Percentiles rank a stretch among this genome's conserved stretches.
phyloP scores from a whole-genome alignment of 1,140 invertebrate species.

The Hestina assimilis region DNA sequence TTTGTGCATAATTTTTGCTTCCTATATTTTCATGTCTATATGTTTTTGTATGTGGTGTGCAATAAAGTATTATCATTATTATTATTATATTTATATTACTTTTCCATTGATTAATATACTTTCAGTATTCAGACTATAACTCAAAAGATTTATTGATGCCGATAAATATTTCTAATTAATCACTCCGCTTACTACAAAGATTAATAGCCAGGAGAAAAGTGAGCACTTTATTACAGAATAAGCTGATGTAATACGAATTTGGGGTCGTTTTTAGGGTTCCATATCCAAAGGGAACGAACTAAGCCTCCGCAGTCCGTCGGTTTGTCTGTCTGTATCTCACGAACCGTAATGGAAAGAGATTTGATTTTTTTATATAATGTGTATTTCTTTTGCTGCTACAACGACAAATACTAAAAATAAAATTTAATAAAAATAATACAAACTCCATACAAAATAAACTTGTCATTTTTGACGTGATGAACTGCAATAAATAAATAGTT shows the following conservation, averaged over 20 bases:
- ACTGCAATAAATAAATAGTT: no score
- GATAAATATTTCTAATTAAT: constrained; percentile 37
- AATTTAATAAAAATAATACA: no score
- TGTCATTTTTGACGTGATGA: no score
- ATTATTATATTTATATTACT: background rate
- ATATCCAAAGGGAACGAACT: no score
- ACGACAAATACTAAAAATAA: background rate
- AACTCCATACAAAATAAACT: no score
- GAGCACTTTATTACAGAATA: constrained; percentile 14
- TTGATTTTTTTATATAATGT: background rate
- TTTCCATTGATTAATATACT: constrained; percentile 15
- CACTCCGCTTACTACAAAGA: constrained; percentile 15
- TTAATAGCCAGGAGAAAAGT: constrained; percentile 26
- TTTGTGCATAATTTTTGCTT: no score
- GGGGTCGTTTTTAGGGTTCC: background rate
- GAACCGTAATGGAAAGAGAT: background rate
- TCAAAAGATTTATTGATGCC: constrained; percentile 26
- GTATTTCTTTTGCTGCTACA: background rate
- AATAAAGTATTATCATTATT: no score
- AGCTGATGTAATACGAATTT: constrained; percentile 6
- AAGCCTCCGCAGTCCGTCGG: no score
- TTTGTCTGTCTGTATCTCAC: no score
- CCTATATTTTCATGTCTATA: no score
- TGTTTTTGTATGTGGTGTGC: no score
- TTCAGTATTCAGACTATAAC: constrained; percentile 1